A percentile compares a stretch with the other conserved stretches of the same genome.
Conservation (phyloP, 2,797 vertebrate species). For the Hemibagrus guttatus region DNA sequence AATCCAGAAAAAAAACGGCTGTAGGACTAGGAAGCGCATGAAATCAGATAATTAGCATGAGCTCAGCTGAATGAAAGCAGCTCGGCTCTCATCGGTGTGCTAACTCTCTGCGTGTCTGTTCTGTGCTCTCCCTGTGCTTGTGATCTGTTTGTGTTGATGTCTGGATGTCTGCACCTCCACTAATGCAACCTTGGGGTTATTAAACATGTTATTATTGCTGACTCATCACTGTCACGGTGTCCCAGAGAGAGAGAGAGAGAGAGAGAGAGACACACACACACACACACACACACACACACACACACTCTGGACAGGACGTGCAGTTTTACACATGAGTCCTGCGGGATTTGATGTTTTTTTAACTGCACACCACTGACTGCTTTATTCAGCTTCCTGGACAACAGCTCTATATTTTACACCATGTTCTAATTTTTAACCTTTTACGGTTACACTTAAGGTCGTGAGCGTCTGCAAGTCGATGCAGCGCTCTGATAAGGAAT, state of each 20-base stretch:
- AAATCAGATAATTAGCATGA: conserved; percentile 47
- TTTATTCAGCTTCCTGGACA: neutral
- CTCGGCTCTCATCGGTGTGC: conserved; percentile 35
- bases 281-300: neutral
- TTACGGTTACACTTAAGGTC: neutral
- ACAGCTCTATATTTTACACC: neutral
- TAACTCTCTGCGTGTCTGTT: neutral
- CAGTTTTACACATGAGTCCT: neutral
- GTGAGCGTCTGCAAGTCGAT: neutral
- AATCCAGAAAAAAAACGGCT: neutral
- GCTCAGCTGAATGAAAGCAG: conserved; percentile 28
- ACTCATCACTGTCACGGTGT: neutral
- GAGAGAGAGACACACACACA: neutral
- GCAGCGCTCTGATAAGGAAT: neutral
- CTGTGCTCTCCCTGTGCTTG: neutral
- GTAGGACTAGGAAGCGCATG: conserved; percentile 34
- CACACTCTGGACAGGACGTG: neutral
- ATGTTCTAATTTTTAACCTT: neutral
- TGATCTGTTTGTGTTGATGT: neutral
- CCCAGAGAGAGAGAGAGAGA: neutral
- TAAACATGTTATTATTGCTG: conserved; percentile 6
- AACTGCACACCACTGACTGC: neutral
- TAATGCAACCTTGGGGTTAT: conserved; percentile 8
- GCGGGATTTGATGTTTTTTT: neutral
- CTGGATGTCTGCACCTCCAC: neutral